These are phyloP conservation scores for Alloplasta piceator DNA, from an alignment of 2,888 invertebrate species.

Conservation along the genomic window DNA sequence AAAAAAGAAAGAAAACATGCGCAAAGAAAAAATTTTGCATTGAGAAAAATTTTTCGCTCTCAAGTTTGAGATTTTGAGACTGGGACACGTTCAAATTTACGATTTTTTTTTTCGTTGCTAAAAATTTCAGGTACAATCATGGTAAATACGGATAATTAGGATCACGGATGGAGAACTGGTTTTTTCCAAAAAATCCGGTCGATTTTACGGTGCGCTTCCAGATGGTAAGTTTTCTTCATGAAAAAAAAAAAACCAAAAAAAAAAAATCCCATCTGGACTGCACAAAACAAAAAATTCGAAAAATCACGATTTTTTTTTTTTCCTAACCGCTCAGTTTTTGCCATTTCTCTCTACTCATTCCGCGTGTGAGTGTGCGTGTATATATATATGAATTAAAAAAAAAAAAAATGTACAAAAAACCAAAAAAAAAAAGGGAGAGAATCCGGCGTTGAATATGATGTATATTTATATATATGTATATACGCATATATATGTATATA, in stretches of 20 bases:
- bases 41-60: too few relatives aligned
- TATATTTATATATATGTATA: conserved; percentile 11
- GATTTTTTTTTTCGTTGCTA: conserved; percentile 52
- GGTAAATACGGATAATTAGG: background rate
- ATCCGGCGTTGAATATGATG: background rate
- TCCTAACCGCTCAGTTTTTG: conserved; percentile 37
- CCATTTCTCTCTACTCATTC: conserved; percentile 45
- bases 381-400: conserved; percentile 45
- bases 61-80: too few relatives aligned
- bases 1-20: too few relatives aligned
- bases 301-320: conserved; percentile 48
- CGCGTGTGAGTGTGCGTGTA: conserved; percentile 47
- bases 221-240: conserved; percentile 81
- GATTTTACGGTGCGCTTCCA: conserved; percentile 63
- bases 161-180: conserved; percentile 55
- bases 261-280: conserved; percentile 49
- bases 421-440: conserved; percentile 20
- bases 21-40: too few relatives aligned
- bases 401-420: conserved; percentile 21
- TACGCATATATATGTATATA: conserved; percentile 12
- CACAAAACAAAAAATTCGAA: conserved; percentile 36
- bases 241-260: conserved; percentile 64
- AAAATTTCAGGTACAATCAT: conserved; percentile 52
- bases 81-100: conserved; percentile 24
- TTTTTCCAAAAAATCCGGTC: conserved; percentile 14